These are phyloP conservation scores for Drosophila malerkotliana DNA, from an alignment of 1,140 invertebrate species.

Conservation along the genomic window DNA sequence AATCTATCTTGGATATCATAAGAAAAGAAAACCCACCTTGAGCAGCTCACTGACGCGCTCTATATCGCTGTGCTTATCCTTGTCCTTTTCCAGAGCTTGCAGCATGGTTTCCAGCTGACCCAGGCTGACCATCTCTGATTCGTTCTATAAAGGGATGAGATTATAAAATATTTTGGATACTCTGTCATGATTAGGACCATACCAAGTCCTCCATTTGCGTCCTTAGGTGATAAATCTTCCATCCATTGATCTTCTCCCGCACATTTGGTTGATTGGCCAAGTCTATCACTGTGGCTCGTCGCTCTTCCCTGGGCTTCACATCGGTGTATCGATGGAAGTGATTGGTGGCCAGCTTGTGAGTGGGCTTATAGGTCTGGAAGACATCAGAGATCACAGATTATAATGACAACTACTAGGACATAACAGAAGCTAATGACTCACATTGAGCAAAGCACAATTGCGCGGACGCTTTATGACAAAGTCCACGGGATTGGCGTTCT, in stretches of 20 bases:
- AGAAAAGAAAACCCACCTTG: slow-evolving; percentile 85
- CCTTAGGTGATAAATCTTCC: slow-evolving; percentile 96
- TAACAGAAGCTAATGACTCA: slow-evolving; percentile 30
- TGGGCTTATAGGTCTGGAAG: slow-evolving; percentile 77
- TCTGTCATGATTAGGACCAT: slow-evolving; percentile 44
- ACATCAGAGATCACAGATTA: not conserved
- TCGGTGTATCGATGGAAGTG: slow-evolving; percentile 95
- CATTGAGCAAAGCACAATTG: slow-evolving; percentile 78
- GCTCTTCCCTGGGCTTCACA: slow-evolving; percentile 94
- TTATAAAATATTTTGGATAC: not conserved
- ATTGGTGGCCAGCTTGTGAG: slow-evolving; percentile 87
- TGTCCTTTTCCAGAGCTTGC: slow-evolving; percentile 87
- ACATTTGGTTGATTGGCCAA: slow-evolving; percentile 95
- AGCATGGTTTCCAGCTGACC: slow-evolving; percentile 88
- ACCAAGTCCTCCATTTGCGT: slow-evolving; percentile 97
- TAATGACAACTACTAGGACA: not conserved
- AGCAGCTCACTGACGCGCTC: slow-evolving; percentile 91
- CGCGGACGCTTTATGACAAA: slow-evolving; percentile 75
- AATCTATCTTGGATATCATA: not conserved
- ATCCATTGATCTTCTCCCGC: slow-evolving; percentile 95
- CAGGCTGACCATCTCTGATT: slow-evolving; percentile 85
- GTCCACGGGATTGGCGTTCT: slow-evolving; percentile 81
- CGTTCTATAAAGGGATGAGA: slow-evolving; percentile 49
- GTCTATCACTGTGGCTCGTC: slow-evolving; percentile 92
- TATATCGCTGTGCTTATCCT: slow-evolving; percentile 87